A percentile compares a stretch with the other conserved stretches of the same genome.
Conservation (phyloP, 92 coral and sea anemone species). For the Phenganax stokvisi region DNA sequence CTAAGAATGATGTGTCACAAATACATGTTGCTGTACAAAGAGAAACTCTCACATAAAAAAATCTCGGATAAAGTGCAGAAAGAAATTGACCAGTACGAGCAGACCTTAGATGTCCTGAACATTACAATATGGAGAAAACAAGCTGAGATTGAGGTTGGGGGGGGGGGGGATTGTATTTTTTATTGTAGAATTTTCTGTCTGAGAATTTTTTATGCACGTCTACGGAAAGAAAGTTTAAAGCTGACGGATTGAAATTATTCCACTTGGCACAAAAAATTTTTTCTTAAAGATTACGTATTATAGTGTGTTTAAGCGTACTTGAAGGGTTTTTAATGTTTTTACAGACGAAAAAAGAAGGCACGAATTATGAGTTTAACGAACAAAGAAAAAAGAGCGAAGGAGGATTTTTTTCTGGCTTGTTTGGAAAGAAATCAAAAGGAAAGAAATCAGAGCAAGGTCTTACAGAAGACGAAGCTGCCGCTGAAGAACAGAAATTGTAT, state of each 20-base stretch:
- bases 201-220: no score
- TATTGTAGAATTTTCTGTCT: not conserved
- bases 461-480: slow-evolving; percentile 80
- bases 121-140: slow-evolving; percentile 88
- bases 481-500: slow-evolving; percentile 76
- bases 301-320: no score
- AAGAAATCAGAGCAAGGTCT: slow-evolving; percentile 41
- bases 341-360: slow-evolving; percentile 67
- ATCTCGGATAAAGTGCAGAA: slow-evolving; percentile 60
- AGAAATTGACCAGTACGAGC: slow-evolving; percentile 67
- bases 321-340: not conserved
- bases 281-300: no score
- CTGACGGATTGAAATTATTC: not conserved
- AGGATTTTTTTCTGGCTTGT: slow-evolving; percentile 72
- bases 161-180: not conserved
- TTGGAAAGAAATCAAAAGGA: slow-evolving; percentile 66
- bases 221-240: not conserved
- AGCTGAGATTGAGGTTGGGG: slow-evolving; percentile 90
- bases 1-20: slow-evolving; percentile 58
- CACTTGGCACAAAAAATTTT: no score
- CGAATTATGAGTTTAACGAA: slow-evolving; percentile 39
- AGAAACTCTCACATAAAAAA: slow-evolving; percentile 68
- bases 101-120: slow-evolving; percentile 76
- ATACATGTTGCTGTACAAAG: slow-evolving; percentile 70
- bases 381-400: slow-evolving; percentile 64